A percentile compares a stretch with the other conserved stretches of the same genome.
phyloP scores from a whole-genome alignment of 2,888 invertebrate genomes.

The Drosophila testacea region DNA sequence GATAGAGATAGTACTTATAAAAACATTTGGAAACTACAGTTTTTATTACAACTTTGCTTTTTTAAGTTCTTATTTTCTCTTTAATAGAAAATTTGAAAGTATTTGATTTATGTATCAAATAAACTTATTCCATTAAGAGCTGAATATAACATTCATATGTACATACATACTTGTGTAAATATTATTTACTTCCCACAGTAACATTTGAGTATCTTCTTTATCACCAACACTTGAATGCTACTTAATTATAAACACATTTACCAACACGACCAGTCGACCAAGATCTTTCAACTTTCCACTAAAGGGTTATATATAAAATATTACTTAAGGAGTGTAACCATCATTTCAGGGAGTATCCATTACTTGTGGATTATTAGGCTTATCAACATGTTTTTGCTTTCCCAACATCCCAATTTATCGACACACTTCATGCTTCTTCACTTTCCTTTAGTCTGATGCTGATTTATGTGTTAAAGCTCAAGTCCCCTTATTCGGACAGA shows the following conservation, averaged over 20 bases:
- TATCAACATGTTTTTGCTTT: constrained; percentile 22
- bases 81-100: no score
- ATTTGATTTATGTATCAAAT: no score
- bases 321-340: constrained; percentile 1
- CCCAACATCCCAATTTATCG: constrained; percentile 7
- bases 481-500: constrained; percentile 5
- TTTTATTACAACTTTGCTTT: no score
- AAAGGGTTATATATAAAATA: neutral
- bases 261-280: neutral
- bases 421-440: constrained; percentile 8
- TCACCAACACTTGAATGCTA: neutral
- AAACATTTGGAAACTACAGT: no score
- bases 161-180: neutral
- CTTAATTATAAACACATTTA: constrained; percentile 10
- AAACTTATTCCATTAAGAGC: neutral
- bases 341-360: constrained; percentile 9
- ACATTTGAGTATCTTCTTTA: constrained; percentile 1
- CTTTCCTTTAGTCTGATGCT: constrained; percentile 50
- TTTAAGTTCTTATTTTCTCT: no score
- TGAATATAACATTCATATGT: neutral
- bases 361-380: constrained; percentile 22
- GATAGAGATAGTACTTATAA: neutral
- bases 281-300: constrained; percentile 23
- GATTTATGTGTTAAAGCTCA: constrained; percentile 46
- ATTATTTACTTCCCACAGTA: neutral